Conservation (phyloP, 2,797 vertebrate genomes). For the Staurois parvus region DNA sequence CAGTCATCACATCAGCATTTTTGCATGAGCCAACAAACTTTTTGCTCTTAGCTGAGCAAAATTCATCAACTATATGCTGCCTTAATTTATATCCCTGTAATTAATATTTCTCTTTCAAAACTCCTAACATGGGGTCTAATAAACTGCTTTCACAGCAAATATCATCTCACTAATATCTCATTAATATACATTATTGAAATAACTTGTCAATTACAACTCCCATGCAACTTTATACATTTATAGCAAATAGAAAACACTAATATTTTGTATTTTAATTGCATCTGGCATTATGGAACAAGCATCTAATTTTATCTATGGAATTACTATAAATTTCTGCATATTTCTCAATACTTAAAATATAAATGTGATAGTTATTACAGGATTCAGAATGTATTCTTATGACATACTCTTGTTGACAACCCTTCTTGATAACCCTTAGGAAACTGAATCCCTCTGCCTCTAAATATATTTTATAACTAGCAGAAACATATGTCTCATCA, state of each 20-base stretch:
- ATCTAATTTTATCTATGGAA: background rate
- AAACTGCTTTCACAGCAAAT: background rate
- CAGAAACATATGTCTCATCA: too few species aligned
- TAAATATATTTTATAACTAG: too few species aligned
- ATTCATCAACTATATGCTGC: background rate
- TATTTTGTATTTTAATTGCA: too few species aligned
- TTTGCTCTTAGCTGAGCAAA: conserved; percentile 16
- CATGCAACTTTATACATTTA: background rate
- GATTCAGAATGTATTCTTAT: too few species aligned
- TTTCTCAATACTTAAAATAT: too few species aligned
- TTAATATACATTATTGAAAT: background rate
- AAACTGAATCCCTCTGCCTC: too few species aligned
- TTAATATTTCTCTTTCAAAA: background rate
- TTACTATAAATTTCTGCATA: background rate
- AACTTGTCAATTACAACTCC: background rate
- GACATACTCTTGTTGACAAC: too few species aligned
- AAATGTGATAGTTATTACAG: too few species aligned
- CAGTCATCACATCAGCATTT: conserved; percentile 1
- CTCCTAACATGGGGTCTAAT: background rate
- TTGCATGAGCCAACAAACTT: conserved; percentile 30
- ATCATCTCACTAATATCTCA: background rate
- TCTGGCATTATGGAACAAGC: too few species aligned
- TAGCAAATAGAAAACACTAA: too few species aligned
- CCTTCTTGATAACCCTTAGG: too few species aligned
- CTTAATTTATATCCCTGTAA: background rate